Evolutionary conservation across 1,140 invertebrate genomes (phyloP).

Genomic region (Hormaphis cornu): DNA sequence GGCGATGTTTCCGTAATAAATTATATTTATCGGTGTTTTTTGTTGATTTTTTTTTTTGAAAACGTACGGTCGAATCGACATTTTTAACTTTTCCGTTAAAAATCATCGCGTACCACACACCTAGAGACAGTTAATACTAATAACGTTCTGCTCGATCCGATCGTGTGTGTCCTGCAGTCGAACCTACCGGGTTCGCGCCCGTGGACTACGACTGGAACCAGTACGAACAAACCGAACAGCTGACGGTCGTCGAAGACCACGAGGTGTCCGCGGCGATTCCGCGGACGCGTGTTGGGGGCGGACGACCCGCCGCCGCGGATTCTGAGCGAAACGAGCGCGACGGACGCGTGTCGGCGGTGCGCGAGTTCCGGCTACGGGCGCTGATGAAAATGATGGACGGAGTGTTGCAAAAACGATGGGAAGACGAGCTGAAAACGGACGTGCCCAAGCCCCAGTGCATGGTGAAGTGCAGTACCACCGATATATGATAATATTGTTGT

Average conservation of each 20-base stretch:
- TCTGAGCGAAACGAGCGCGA: conserved; percentile 46
- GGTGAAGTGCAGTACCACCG: conserved; percentile 40
- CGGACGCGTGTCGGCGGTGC: conserved; percentile 45
- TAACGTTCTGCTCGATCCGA: too few relatives aligned
- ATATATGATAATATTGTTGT: too few relatives aligned
- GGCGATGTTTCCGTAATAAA: too few relatives aligned
- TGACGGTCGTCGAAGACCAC: conserved; percentile 43
- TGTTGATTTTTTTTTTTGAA: too few relatives aligned
- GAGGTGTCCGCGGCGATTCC: conserved; percentile 44
- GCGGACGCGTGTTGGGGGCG: conserved; percentile 48
- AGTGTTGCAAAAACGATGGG: conserved; percentile 58
- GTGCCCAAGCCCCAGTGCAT: conserved; percentile 56
- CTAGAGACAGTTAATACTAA: too few relatives aligned
- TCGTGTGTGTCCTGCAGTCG: too few relatives aligned
- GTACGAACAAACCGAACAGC: conserved; percentile 42
- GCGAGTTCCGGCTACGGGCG: conserved; percentile 56
- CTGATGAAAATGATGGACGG: conserved; percentile 65
- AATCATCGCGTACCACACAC: too few relatives aligned
- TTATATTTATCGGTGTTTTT: too few relatives aligned
- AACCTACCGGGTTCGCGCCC: conserved; percentile 38
- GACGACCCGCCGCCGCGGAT: conserved; percentile 34
- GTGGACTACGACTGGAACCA: conserved; percentile 40
- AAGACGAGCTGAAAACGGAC: conserved; percentile 60
- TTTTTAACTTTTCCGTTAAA: too few relatives aligned
- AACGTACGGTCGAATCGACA: too few relatives aligned